Percentiles rank a stretch among this genome's conserved stretches.
Conservation (phyloP, 2,888 invertebrate genomes). For the Flexamia atlantica region DNA sequence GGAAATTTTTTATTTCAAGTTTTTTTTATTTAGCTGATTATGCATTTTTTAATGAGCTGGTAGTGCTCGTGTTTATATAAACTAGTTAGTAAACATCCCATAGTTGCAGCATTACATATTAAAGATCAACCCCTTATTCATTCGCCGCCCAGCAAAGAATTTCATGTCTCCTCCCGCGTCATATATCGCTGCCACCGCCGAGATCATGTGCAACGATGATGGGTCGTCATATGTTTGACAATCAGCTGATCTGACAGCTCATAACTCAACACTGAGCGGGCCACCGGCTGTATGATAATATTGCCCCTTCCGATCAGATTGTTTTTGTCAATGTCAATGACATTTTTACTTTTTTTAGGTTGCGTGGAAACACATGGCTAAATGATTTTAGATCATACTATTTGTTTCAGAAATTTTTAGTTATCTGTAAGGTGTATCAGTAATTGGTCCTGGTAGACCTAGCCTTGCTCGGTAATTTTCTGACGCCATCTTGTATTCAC, state of each 20-base stretch:
- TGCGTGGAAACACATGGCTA: too few species aligned
- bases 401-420: neutral
- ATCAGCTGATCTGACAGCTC: slow-evolving; percentile 38
- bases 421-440: too few species aligned
- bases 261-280: slow-evolving; percentile 15
- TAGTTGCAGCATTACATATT: too few species aligned
- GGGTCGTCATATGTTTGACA: slow-evolving; percentile 27
- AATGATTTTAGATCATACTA: neutral
- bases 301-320: neutral
- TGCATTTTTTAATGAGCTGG: too few species aligned
- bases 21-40: too few species aligned
- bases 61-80: too few species aligned
- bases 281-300: slow-evolving; percentile 4
- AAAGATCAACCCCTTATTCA: too few species aligned
- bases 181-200: neutral
- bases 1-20: too few species aligned
- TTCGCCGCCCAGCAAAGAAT: neutral
- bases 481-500: too few species aligned
- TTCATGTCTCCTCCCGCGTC: neutral
- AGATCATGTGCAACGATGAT: slow-evolving; percentile 9
- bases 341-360: too few species aligned
- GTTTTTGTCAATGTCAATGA: neutral
- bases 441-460: too few species aligned
- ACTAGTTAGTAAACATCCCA: neutral
- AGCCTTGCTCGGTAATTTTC: too few species aligned